Evolutionary conservation across 2,888 invertebrate genomes (phyloP), one percentile per base, ranked within the genome.

Genomic region (Himalopsyche kuldschensis): DNA sequence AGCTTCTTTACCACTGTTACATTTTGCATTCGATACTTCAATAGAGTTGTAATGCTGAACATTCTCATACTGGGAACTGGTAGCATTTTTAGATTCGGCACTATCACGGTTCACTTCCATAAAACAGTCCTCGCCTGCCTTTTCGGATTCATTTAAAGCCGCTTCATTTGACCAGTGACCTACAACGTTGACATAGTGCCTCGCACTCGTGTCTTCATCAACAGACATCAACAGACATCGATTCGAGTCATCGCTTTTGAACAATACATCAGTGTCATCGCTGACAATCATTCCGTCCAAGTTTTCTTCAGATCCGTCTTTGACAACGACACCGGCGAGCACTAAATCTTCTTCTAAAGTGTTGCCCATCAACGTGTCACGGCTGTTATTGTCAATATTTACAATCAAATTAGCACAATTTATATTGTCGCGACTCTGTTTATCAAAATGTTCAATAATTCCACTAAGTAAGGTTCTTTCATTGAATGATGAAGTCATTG

Each of bases 401-500:
- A 55, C 55, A 20, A 55, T 55, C 55, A 55, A 55, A 55, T 24
- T 55, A 24, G 55, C 55, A 55, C 55, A 55, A 55, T n/a, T 55
- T 55, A 55, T 5, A 55, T 55, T 55, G 20, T 55, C 55, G 6
- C 55, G 55, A 20, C 55, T 55, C 20, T 55, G 55, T 24, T 55
- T 55, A 15, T 55, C 55, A 24, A 55, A 55, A 55, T 55, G 55
- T 55, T 55, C 55, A 20, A 90, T 90, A 0, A 91, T 84, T 86
- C 91, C 91, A 83, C 91, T 55, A 6, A 55, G 15, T 8, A 55
- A 24, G 2, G 55, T 55, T 55, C 55, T 91, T 87, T 91, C 91
- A 91, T 55, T 78, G 32, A 82, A 90, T 91, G 2, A 89, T 90
- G 79, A 89, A 88, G 1, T 88, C 88, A 48, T 91, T 91, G 75